phyloP scores from a whole-genome alignment of 2,113 vertebrate genomes.

The Carassius gibelio region DNA sequence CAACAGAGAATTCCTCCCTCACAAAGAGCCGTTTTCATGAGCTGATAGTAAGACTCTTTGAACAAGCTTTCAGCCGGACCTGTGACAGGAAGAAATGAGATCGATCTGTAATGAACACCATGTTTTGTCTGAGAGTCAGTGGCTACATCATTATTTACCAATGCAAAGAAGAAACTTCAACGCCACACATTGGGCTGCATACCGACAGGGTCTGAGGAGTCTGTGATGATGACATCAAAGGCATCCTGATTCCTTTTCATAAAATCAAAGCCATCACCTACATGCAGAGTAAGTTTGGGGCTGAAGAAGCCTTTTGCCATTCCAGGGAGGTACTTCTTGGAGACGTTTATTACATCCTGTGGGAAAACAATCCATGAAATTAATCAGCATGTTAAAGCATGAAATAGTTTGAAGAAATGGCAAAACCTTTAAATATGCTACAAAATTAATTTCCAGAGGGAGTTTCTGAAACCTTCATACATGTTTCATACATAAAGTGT shows the following conservation, averaged over 20 bases:
- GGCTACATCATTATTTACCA: conserved; percentile 26
- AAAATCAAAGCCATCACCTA: conserved; percentile 97
- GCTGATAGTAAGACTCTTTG: conserved; percentile 96
- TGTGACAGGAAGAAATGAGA: conserved; percentile 59
- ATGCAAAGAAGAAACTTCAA: conserved; percentile 1
- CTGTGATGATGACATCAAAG: conserved; percentile 96
- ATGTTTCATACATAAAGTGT: background rate
- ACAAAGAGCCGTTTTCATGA: conserved; percentile 94
- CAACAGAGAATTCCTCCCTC: conserved; percentile 93
- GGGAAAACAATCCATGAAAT: conserved; percentile 14
- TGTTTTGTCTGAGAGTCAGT: conserved; percentile 1
- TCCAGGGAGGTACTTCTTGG: conserved; percentile 92
- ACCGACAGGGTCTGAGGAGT: conserved; percentile 98
- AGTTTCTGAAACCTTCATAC: background rate
- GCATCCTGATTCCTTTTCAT: conserved; percentile 98
- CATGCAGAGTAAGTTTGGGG: conserved; percentile 89
- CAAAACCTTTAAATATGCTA: background rate
- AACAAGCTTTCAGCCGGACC: conserved; percentile 97
- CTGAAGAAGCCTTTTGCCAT: conserved; percentile 96
- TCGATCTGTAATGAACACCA: conserved; percentile 11
- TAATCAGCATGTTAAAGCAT: background rate
- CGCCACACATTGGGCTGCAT: conserved; percentile 57
- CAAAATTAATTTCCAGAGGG: background rate
- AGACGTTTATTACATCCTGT: conserved; percentile 95
- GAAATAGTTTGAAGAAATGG: background rate